Evolutionary conservation across 2,888 invertebrate genomes (phyloP).

Genomic region (Troglohyphantes excavatus): DNA sequence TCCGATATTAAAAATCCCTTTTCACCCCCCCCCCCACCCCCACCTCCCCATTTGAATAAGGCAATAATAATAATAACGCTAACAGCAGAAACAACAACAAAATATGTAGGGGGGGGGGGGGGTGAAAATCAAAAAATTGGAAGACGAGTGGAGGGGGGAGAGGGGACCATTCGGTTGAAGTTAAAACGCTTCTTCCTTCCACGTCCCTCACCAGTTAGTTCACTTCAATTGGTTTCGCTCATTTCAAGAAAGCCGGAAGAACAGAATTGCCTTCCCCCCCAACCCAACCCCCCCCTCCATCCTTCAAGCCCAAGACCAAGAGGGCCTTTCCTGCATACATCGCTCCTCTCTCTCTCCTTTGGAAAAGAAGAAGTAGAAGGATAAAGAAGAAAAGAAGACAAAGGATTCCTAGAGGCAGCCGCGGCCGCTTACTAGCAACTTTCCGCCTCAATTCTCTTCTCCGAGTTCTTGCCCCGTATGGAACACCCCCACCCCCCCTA

Average conservation of each 20-base stretch:
- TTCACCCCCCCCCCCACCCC: not conserved
- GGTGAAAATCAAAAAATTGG: conserved; percentile 7
- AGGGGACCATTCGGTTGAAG: conserved; percentile 64
- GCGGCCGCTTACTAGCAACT: conserved; percentile 78
- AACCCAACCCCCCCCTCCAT: not conserved
- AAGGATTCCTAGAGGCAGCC: conserved; percentile 70
- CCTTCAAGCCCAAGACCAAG: conserved; percentile 31
- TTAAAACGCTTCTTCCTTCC: conserved; percentile 72
- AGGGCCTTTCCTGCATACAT: conserved; percentile 42
- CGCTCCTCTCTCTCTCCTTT: conserved; percentile 5
- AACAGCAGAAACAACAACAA: conserved; percentile 70
- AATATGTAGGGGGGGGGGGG: not conserved
- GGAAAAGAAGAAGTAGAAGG: conserved; percentile 22
- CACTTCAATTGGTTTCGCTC: conserved; percentile 79
- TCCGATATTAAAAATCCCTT: conserved; percentile 74
- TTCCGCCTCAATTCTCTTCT: conserved; percentile 76
- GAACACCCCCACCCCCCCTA: conserved; percentile 41
- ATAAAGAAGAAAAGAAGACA: conserved; percentile 76
- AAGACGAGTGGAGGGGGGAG: not conserved
- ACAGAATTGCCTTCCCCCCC: conserved; percentile 66
- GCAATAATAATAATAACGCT: conserved; percentile 76
- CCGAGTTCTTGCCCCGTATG: conserved; percentile 76
- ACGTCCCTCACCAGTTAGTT: conserved; percentile 72
- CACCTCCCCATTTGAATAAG: conserved; percentile 59
- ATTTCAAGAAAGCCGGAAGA: conserved; percentile 78